A percentile compares a stretch with the other conserved stretches of the same genome.
Conservation (phyloP, 2,888 invertebrate genomes). For the Torymus tubicola region DNA sequence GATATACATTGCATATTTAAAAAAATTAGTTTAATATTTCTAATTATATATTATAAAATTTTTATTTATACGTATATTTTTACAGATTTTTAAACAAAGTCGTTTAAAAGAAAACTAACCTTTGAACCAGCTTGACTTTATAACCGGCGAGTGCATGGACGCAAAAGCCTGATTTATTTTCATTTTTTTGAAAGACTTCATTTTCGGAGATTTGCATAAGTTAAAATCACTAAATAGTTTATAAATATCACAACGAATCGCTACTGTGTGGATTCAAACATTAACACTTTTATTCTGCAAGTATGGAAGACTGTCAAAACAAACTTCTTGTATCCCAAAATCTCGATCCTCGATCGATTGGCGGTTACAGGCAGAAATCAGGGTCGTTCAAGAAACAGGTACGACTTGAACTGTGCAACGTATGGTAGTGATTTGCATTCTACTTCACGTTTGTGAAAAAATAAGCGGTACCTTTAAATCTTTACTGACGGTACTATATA, state of each 20-base stretch:
- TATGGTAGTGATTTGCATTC: no score
- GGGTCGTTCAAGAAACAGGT: not conserved
- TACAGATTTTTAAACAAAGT: not conserved
- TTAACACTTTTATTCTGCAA: not conserved
- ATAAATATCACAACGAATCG: not conserved
- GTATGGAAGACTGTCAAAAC: conserved; percentile 36
- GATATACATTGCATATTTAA: no score
- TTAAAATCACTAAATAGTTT: not conserved
- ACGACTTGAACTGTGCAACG: no score
- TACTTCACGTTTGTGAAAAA: no score
- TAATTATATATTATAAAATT: no score
- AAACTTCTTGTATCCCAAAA: conserved; percentile 28
- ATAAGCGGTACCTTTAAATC: no score
- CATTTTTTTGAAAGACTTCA: conserved; percentile 44
- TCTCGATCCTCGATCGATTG: conserved; percentile 39
- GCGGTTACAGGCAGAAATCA: conserved; percentile 27
- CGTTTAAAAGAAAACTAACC: conserved; percentile 49
- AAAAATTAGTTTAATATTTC: no score
- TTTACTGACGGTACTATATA: no score
- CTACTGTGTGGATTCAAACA: not conserved
- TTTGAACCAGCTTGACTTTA: conserved; percentile 52
- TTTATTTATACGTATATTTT: no score
- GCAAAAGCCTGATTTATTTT: conserved; percentile 31
- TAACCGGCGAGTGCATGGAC: conserved; percentile 43
- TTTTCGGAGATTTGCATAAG: conserved; percentile 4